Conservation (phyloP, 2,113 vertebrate species). For the Oncorhynchus kisutch region DNA sequence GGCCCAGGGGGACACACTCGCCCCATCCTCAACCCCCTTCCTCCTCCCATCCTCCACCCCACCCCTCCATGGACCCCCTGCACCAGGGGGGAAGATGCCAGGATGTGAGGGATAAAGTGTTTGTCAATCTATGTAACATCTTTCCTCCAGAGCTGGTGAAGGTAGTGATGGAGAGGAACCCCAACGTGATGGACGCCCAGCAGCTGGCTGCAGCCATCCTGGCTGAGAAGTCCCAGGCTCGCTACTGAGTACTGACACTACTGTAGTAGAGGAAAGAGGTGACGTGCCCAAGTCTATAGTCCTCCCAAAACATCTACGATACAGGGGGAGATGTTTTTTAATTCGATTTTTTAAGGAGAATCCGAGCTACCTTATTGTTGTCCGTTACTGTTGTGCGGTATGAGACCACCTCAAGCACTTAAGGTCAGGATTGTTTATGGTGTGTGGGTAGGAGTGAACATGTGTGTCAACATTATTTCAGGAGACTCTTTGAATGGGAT, state of each 20-base stretch:
- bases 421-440: conserved; percentile 32
- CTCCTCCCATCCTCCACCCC: conserved; percentile 56
- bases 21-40: conserved; percentile 56
- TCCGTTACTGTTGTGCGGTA: not conserved
- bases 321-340: not conserved
- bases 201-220: conserved; percentile 93
- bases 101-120: conserved; percentile 86
- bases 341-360: conserved; percentile 41
- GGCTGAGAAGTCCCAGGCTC: conserved; percentile 85
- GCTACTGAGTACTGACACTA: conserved; percentile 73
- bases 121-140: conserved; percentile 91
- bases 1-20: conserved; percentile 56
- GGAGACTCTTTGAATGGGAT: conserved; percentile 26
- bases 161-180: conserved; percentile 90
- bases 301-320: no score
- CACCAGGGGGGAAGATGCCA: conserved; percentile 78
- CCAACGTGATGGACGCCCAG: conserved; percentile 89
- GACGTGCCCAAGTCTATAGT: no score
- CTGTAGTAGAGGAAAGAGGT: no score
- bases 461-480: conserved; percentile 23
- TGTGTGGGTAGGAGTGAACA: not conserved
- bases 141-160: conserved; percentile 90
- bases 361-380: conserved; percentile 31
- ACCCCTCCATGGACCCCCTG: conserved; percentile 24
- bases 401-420: conserved; percentile 54